phyloP scores from a whole-genome alignment of 2,797 vertebrate genomes.

The Sitta carolinensis region DNA sequence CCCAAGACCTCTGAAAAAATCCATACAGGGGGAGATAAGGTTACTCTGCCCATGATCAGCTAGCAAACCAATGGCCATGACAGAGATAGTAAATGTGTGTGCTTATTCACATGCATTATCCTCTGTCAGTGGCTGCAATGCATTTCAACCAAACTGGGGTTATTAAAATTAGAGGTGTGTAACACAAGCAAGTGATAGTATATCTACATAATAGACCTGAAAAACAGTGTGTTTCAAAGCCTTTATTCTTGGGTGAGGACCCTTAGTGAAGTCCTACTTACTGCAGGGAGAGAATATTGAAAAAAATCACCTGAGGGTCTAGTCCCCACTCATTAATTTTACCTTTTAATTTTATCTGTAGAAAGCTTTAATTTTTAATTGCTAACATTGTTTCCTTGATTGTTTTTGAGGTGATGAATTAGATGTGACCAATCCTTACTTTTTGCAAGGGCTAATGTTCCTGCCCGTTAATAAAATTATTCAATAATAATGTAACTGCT shows the following conservation, averaged over 20 bases:
- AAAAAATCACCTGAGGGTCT: not conserved
- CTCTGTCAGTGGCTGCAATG: not conserved
- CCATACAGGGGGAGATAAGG: not conserved
- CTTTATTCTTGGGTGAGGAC: not conserved
- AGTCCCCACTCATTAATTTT: not conserved
- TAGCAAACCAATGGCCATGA: not conserved
- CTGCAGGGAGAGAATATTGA: not conserved
- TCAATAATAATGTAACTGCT: constrained; percentile 19
- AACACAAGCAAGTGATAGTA: not conserved
- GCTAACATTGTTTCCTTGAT: constrained; percentile 4
- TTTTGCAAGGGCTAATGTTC: not conserved
- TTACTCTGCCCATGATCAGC: not conserved
- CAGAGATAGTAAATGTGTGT: not conserved
- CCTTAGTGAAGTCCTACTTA: not conserved
- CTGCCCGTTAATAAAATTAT: constrained; percentile 38
- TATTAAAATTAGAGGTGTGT: not conserved
- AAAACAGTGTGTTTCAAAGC: not conserved
- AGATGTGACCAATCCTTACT: not conserved
- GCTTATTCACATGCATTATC: not conserved
- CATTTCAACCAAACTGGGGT: not conserved
- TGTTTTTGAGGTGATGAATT: constrained; percentile 3
- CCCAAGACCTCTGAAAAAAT: not conserved
- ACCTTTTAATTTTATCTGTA: constrained; percentile 9
- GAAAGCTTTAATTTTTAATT: constrained; percentile 43
- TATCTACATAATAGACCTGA: not conserved